Conservation (phyloP, 2,797 vertebrate species). For the Parauchenoglanis punctatus region DNA sequence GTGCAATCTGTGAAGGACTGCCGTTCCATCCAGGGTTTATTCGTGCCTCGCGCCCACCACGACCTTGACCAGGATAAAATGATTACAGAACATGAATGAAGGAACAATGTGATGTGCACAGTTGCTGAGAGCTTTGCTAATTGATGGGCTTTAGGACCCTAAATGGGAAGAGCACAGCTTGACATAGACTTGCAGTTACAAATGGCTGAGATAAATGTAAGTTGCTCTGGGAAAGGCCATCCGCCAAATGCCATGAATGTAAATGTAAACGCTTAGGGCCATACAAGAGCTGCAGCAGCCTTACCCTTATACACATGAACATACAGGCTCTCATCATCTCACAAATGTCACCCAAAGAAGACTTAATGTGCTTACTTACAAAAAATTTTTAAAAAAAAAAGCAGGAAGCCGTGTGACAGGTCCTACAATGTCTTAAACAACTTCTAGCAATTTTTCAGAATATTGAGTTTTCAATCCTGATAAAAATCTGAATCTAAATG, state of each 20-base stretch:
- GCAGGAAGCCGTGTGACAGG: not conserved
- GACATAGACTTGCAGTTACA: not conserved
- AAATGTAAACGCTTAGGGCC: not conserved
- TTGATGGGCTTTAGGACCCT: not conserved
- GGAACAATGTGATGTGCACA: not conserved
- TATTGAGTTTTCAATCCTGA: not conserved
- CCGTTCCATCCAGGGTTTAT: not conserved
- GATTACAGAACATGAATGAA: not conserved
- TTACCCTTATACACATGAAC: not conserved
- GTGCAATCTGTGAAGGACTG: not conserved
- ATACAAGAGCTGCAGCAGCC: not conserved
- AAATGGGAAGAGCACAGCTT: not conserved
- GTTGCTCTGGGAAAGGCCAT: not conserved
- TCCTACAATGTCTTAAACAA: not conserved
- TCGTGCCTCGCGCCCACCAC: not conserved
- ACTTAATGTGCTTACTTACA: no score
- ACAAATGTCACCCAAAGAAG: not conserved
- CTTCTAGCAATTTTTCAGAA: not conserved
- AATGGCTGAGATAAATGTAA: not conserved
- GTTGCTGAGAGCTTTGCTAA: not conserved
- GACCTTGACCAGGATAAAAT: not conserved
- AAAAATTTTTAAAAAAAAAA: not conserved
- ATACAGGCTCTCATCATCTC: not conserved
- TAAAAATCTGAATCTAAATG: not conserved
- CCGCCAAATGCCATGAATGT: not conserved